A percentile compares a stretch with the other conserved stretches of the same genome.
Conservation (phyloP, 2,113 vertebrate species). For the Sciurus niger region DNA sequence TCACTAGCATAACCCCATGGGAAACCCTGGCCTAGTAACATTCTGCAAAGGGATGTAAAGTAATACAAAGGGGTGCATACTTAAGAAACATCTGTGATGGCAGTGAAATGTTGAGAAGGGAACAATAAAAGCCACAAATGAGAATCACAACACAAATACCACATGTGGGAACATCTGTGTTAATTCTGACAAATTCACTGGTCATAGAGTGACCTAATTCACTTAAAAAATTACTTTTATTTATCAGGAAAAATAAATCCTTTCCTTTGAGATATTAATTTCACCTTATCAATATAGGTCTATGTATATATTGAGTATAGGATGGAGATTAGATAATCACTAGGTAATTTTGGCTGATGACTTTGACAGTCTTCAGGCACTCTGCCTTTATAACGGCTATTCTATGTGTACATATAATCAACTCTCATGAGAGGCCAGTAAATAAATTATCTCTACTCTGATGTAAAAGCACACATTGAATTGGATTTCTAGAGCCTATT, state of each 20-base stretch:
- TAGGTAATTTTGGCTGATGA: slow-evolving; percentile 7
- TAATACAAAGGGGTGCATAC: background rate
- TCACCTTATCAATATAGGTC: slow-evolving; percentile 10
- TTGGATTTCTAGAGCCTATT: slow-evolving; percentile 41
- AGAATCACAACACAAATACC: slow-evolving; percentile 55
- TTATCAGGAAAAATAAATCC: background rate
- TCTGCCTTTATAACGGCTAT: slow-evolving; percentile 36
- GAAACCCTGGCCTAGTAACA: background rate
- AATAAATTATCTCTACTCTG: slow-evolving; percentile 51
- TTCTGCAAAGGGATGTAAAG: slow-evolving; percentile 31
- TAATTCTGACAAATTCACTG: slow-evolving; percentile 46
- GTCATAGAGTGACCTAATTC: slow-evolving; percentile 55
- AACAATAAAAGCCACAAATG: slow-evolving; percentile 69
- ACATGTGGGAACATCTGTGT: slow-evolving; percentile 70
- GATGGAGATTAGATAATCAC: background rate
- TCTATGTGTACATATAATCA: background rate
- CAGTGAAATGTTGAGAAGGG: slow-evolving; percentile 24
- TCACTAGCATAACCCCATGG: background rate
- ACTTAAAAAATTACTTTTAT: slow-evolving; percentile 11
- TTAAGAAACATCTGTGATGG: slow-evolving; percentile 65
- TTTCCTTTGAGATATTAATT: slow-evolving; percentile 39
- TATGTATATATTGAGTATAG: background rate
- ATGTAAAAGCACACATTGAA: background rate
- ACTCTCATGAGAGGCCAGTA: slow-evolving; percentile 12
- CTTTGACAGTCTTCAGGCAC: slow-evolving; percentile 27